A percentile compares a stretch with the other conserved stretches of the same genome.
Evolutionary conservation across 2,888 invertebrate species (phyloP).

Genomic region (Nudaria mundana): DNA sequence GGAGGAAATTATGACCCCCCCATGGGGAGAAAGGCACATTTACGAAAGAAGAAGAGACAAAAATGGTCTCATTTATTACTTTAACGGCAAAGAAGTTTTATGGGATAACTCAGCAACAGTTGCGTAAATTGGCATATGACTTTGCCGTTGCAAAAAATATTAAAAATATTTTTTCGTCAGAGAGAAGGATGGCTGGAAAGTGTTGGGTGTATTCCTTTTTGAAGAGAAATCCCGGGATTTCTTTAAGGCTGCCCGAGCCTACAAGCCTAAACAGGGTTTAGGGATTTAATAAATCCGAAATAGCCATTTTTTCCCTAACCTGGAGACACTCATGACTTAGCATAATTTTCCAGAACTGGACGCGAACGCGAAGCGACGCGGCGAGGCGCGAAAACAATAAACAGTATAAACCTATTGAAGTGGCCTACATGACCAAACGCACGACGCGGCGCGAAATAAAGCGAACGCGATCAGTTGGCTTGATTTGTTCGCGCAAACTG

Average conservation of each 20-base stretch:
- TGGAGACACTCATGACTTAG: slow-evolving; percentile 8
- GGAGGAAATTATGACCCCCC: slow-evolving; percentile 9
- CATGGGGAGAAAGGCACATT: slow-evolving; percentile 4
- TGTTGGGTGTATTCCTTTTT: slow-evolving; percentile 5
- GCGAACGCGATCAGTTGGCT: no score
- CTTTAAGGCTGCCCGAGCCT: slow-evolving; percentile 3
- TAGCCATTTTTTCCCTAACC: slow-evolving; percentile 6
- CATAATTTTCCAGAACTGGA: slow-evolving; percentile 8
- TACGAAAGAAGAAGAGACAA: slow-evolving; percentile 4
- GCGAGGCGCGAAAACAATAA: no score
- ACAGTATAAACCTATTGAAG: no score
- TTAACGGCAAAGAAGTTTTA: slow-evolving; percentile 2
- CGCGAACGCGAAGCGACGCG: no score
- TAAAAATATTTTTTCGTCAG: slow-evolving; percentile 6
- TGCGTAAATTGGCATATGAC: slow-evolving; percentile 9
- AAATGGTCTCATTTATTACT: slow-evolving; percentile 5
- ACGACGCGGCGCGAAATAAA: no score
- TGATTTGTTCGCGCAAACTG: no score
- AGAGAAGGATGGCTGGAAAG: slow-evolving; percentile 6
- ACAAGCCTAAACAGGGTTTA: slow-evolving; percentile 5
- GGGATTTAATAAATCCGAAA: slow-evolving; percentile 11
- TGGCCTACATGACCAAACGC: no score
- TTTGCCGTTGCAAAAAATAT: slow-evolving; percentile 6
- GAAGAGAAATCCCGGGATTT: background rate
- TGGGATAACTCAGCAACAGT: slow-evolving; percentile 8